phyloP scores from a whole-genome alignment of 2,113 vertebrate species.

The Anthoscopus minutus region DNA sequence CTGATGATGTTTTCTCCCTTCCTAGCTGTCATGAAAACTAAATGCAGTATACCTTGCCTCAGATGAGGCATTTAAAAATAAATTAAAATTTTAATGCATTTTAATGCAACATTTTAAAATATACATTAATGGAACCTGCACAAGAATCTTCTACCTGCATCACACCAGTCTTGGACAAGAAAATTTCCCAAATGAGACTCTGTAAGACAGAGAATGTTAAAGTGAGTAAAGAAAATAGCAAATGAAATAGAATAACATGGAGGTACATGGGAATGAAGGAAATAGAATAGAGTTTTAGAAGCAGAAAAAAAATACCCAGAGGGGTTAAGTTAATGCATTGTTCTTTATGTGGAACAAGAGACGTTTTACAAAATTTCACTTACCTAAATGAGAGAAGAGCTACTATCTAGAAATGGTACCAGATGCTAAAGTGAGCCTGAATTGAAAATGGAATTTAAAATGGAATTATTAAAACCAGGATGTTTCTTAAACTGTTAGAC shows the following conservation, averaged over 20 bases:
- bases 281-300: neutral
- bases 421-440: neutral
- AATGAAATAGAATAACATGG: neutral
- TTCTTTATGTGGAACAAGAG: neutral
- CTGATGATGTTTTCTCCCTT: neutral
- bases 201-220: neutral
- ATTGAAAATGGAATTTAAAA: neutral
- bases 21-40: neutral
- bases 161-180: neutral
- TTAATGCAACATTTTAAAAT: neutral
- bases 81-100: no score
- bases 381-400: neutral
- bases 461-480: neutral
- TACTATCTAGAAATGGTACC: neutral
- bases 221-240: neutral
- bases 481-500: neutral
- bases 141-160: neutral
- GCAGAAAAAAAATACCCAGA: neutral
- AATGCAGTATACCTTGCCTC: neutral
- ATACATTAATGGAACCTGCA: neutral
- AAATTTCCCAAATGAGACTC: neutral
- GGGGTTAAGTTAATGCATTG: neutral
- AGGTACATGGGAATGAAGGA: fast-evolving
- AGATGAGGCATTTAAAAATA: no score
- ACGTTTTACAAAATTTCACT: neutral